Evolutionary conservation across 2,888 invertebrate genomes (phyloP).

Genomic region (Metallyticus violacea): DNA sequence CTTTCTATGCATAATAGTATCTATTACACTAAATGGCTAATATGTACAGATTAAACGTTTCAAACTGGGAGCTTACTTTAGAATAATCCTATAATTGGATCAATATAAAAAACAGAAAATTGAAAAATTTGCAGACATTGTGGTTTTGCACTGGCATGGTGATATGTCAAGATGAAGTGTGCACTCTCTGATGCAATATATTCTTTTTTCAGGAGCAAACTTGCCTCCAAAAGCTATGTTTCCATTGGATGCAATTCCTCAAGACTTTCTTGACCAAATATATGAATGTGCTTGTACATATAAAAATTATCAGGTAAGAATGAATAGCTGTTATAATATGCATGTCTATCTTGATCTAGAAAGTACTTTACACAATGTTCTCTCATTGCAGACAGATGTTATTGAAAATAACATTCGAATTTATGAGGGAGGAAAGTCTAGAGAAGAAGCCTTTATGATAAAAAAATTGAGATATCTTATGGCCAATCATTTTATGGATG

Average conservation of each 20-base stretch:
- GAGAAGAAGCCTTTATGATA: slow-evolving; percentile 34
- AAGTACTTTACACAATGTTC: not conserved
- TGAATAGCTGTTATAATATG: not conserved
- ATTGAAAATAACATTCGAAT: slow-evolving; percentile 24
- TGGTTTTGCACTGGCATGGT: not conserved
- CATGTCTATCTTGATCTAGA: not conserved
- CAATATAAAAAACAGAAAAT: too few relatives aligned
- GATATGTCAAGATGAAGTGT: not conserved
- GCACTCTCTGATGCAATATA: not conserved
- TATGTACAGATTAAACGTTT: too few relatives aligned
- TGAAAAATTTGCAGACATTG: too few relatives aligned
- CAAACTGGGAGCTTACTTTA: too few relatives aligned
- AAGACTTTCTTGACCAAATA: slow-evolving; percentile 62
- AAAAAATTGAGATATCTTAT: slow-evolving; percentile 53
- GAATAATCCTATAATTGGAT: too few relatives aligned
- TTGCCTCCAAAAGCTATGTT: slow-evolving; percentile 54
- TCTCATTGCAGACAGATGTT: slow-evolving; percentile 33
- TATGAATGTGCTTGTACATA: slow-evolving; percentile 63
- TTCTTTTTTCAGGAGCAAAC: slow-evolving; percentile 36
- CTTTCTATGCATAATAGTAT: too few relatives aligned
- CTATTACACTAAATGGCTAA: too few relatives aligned
- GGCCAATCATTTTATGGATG: slow-evolving; percentile 57
- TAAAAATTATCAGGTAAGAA: slow-evolving; percentile 56
- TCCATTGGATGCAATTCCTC: slow-evolving; percentile 56
- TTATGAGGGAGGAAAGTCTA: not conserved